Evolutionary conservation across 2,888 invertebrate species (phyloP).

Genomic region (Fissipunctia ypsillon): DNA sequence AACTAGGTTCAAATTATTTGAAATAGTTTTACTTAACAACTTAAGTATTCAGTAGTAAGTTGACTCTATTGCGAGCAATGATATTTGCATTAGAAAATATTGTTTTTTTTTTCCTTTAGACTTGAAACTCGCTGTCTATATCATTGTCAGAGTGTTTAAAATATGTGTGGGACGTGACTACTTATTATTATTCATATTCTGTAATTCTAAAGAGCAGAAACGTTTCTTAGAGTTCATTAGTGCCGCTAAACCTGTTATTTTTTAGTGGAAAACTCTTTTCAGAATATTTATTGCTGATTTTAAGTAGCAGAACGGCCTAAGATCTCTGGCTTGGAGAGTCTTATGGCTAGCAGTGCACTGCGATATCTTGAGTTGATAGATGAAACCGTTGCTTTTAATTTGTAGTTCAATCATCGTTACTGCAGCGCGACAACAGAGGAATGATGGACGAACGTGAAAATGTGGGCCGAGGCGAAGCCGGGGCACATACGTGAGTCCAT

Average conservation of each 20-base stretch:
- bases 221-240: neutral
- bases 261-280: neutral
- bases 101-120: slow-evolving; percentile 6
- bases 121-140: slow-evolving; percentile 6
- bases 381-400: neutral
- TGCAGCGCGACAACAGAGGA: too few species aligned
- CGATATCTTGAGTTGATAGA: neutral
- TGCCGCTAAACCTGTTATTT: neutral
- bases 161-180: neutral
- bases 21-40: neutral
- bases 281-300: neutral
- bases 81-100: neutral
- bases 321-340: neutral
- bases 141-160: slow-evolving; percentile 3
- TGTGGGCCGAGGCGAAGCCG: too few species aligned
- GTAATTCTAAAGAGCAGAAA: neutral
- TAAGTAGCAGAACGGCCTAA: neutral
- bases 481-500: too few species aligned
- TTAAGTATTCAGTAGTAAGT: neutral
- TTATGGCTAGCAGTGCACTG: neutral
- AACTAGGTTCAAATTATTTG: neutral
- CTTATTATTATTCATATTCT: too few species aligned
- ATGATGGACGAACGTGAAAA: too few species aligned
- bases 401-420: neutral
- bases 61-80: neutral